These are phyloP conservation scores for Ochotona princeps DNA, from an alignment of 2,113 vertebrate species.

Conservation along the genomic window DNA sequence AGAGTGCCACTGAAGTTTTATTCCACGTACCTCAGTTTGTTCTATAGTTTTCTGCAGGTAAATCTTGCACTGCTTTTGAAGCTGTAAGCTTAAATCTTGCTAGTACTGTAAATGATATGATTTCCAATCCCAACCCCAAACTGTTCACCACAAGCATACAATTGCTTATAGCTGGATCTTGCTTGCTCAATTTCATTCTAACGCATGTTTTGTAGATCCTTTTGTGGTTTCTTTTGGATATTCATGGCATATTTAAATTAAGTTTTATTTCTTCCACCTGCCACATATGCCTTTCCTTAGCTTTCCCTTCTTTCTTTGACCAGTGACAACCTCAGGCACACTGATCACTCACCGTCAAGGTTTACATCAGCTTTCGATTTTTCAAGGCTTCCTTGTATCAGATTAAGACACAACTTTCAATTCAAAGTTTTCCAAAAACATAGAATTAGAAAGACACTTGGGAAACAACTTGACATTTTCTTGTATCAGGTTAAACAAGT, in stretches of 20 bases:
- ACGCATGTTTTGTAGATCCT: background rate
- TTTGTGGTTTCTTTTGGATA: background rate
- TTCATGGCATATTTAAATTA: background rate
- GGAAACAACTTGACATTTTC: background rate
- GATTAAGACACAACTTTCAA: background rate
- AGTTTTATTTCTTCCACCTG: background rate
- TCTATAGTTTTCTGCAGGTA: background rate
- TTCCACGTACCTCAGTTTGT: background rate
- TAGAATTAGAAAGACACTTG: background rate
- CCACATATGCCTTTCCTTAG: background rate
- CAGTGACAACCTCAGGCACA: background rate
- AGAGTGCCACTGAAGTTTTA: no score
- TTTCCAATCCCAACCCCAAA: background rate
- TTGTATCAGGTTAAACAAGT: background rate
- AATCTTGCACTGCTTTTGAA: accelerated
- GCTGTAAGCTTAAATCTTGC: background rate
- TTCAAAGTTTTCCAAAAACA: background rate
- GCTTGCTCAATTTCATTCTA: background rate
- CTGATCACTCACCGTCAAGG: background rate
- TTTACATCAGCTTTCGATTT: accelerated
- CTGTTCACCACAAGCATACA: no score
- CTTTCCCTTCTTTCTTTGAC: background rate
- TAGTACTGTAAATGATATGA: background rate
- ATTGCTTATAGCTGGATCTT: background rate
- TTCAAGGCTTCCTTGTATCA: no score